Evolutionary conservation across 2,797 vertebrate genomes (phyloP), one percentile per base, ranked within the genome.

Genomic region (Poeciliopsis paucimaculata): DNA sequence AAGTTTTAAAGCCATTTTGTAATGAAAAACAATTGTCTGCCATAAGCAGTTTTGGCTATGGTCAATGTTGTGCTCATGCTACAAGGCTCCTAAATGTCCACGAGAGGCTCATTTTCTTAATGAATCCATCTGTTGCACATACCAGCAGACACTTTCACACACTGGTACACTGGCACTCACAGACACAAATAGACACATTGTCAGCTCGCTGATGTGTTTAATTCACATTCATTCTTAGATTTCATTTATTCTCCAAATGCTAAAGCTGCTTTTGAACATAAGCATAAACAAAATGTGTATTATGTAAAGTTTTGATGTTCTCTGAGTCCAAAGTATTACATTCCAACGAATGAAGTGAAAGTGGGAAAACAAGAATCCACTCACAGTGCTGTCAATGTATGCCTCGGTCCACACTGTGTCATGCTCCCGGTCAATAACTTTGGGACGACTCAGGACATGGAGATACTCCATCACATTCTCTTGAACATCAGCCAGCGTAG

Each of bases 391-490:
- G 89, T 99, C 98, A 28, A 99, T 96, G 92, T 99, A 99, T 0
- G 98, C 98, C 90, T 99, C 98, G 0, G 98, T 99, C 98, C 98
- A 99, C 51, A 99, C 97, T 0, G 98, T 97, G 9, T 99, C 98
- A 0, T 99, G 98, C 76, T 99, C 98, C 87, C 96, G 98, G 92
- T 99, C 98, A 26, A 99, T 99, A 70, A 99, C 98, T 90, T 99
- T 99, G 23, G 98, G 98, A n/a, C 98, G 95, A 91, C 98, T 99
- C 73, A 99, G 96, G 46, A 99, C 98, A 0, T 99, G 98, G 20
- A 99, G 97, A 82, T 99, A 99, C 88, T 99, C 98, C 98, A 99
- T 99, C 83, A 99, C 98, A 1, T 99, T 99, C 93, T 99, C 98
- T 81, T 99, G 98, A 77, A 99, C 98, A 3, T 99, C 98, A 55